Evolutionary conservation across 1,140 invertebrate genomes (phyloP), one percentile per base, ranked within the genome.

Genomic region (Neuroterus valhalla): DNA sequence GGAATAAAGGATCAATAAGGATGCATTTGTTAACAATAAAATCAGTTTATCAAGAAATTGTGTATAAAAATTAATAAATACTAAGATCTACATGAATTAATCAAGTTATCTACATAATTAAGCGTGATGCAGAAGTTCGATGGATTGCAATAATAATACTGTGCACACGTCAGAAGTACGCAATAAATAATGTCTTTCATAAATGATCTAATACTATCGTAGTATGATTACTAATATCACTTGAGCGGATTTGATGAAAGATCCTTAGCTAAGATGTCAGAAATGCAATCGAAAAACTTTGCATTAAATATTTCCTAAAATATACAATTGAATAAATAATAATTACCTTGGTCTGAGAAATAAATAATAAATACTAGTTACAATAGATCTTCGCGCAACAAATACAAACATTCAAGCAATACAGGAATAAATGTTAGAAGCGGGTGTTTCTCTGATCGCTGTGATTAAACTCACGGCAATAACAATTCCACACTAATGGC

Each of bases 51-150:
- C 44, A 48, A n/a, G 17, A 68, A 73, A 68, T 21, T 31, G n/a
- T 68, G 44, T 72, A 77, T 67, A 73, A 77, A 77, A 76, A 68
- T 66, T 62, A 72, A 77, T 68, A 73, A 77, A 73, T 70, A n/a
- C 17, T 42, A 70, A 72, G 67, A 2, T 4, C 45, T 67, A 62
- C 45, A 46, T 55, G 5, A 38, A 38, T 38, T 8, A 76, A 70
- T n/a, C n/a, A n/a, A n/a, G n/a, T n/a, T n/a, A n/a, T n/a, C n/a
- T n/a, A n/a, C n/a, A n/a, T 77, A 70, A 77, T 67, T 72, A 69
- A 44, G n/a, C 31, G 15, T 38, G 14, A 62, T 62, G 55, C 55
- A 12, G 55, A 62, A 38, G 26, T 62, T 38, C n/a, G 26, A 31
- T 62, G 55, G 12, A 31, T 31, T 62, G 55, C 31, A 43, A 52